Evolutionary conservation across 2,113 vertebrate species (phyloP).

Genomic region (Onychostruthus taczanowskii): DNA sequence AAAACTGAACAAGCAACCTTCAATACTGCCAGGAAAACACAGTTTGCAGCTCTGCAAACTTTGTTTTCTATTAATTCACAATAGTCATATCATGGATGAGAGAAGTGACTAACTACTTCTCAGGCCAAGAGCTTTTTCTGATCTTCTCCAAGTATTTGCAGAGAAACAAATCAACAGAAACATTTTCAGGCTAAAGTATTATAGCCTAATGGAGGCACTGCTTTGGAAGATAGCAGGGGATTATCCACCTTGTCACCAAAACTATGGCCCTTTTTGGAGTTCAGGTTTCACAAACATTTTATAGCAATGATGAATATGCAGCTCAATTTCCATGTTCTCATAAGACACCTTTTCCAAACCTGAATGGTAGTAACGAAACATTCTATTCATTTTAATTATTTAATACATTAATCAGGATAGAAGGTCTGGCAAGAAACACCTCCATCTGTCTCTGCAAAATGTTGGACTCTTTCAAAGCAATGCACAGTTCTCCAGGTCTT

Average conservation of each 20-base stretch:
- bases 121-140: not conserved
- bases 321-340: not conserved
- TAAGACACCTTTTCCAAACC: not conserved
- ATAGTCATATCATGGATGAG: not conserved
- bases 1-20: not conserved
- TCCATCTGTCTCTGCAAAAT: not conserved
- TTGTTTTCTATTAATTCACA: not conserved
- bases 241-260: not conserved
- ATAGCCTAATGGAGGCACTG: not conserved
- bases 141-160: not conserved
- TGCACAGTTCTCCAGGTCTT: not conserved
- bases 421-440: not conserved
- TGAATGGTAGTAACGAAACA: not conserved
- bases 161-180: not conserved
- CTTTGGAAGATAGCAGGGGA: not conserved
- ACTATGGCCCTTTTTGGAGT: rapidly evolving
- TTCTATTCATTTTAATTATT: not conserved
- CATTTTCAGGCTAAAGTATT: not conserved
- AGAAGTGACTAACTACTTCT: not conserved
- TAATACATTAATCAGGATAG: not conserved
- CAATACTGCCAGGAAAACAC: not conserved
- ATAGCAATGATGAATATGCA: not conserved
- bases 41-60: not conserved
- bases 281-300: not conserved
- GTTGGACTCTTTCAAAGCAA: not conserved